These are phyloP conservation scores for Montipora capitata DNA, from an alignment of 92 coral and sea anemone species.

Conservation along the genomic window DNA sequence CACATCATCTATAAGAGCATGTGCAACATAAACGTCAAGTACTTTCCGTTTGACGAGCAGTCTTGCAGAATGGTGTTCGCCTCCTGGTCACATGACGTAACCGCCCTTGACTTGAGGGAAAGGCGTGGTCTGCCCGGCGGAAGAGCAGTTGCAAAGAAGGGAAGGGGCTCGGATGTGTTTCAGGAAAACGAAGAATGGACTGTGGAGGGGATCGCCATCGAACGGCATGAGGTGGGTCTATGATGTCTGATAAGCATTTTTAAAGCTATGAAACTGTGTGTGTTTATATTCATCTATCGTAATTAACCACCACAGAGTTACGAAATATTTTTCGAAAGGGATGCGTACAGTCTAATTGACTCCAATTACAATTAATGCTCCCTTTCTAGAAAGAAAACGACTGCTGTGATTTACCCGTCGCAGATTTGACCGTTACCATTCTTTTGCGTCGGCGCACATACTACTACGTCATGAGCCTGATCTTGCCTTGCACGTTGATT, in stretches of 20 bases:
- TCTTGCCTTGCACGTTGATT: conserved; percentile 90
- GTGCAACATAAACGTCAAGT: conserved; percentile 89
- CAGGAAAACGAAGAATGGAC: conserved; percentile 90
- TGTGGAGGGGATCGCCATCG: conserved; percentile 57
- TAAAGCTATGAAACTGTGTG: no score
- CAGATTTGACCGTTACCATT: conserved; percentile 80
- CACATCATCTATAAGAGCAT: conserved; percentile 88
- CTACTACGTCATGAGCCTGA: conserved; percentile 93
- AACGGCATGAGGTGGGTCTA: conserved; percentile 64
- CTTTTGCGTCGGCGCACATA: conserved; percentile 88
- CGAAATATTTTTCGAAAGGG: no score
- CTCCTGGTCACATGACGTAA: conserved; percentile 88
- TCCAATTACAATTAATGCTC: background rate
- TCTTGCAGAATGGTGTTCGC: conserved; percentile 84
- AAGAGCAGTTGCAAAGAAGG: conserved; percentile 66
- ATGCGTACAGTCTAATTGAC: no score
- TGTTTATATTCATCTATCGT: no score
- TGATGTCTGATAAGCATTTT: background rate
- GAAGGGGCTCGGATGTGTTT: conserved; percentile 73
- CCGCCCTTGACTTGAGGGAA: conserved; percentile 49
- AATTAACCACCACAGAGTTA: no score
- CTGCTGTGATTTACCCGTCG: conserved; percentile 73
- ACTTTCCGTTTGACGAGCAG: conserved; percentile 94
- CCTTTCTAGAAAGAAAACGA: conserved; percentile 62
- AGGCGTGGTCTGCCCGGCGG: conserved; percentile 35